These are phyloP conservation scores for Zingel zingel DNA, from an alignment of 2,113 vertebrate species.

Conservation along the genomic window DNA sequence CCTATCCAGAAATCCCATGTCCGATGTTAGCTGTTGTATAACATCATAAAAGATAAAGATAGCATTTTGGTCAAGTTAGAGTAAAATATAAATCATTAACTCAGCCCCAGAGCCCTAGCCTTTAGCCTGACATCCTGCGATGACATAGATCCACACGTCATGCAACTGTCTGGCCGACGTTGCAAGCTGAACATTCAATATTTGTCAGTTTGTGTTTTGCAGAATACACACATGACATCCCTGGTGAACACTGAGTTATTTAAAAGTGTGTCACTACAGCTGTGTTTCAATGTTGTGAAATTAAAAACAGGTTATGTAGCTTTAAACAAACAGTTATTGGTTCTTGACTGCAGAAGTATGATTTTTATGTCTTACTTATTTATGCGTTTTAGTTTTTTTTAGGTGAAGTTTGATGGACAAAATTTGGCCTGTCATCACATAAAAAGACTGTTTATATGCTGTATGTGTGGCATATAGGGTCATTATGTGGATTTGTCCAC, in stretches of 20 bases:
- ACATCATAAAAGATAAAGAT: not conserved
- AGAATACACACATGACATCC: not conserved
- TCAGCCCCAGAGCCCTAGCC: conserved; percentile 22
- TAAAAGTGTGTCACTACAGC: not conserved
- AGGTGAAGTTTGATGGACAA: too few relatives aligned
- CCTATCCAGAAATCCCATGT: not conserved
- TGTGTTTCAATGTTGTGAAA: not conserved
- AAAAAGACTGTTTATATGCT: too few relatives aligned
- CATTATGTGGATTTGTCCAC: too few relatives aligned
- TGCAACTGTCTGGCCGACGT: not conserved
- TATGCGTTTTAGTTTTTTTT: too few relatives aligned
- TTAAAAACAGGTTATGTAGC: not conserved
- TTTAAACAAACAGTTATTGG: not conserved
- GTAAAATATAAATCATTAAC: conserved; percentile 50
- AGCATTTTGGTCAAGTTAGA: not conserved
- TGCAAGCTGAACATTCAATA: conserved; percentile 67
- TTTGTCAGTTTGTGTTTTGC: conserved; percentile 52
- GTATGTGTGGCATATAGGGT: too few relatives aligned
- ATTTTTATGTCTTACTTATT: too few relatives aligned
- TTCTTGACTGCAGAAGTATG: too few relatives aligned
- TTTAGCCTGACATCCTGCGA: conserved; percentile 29
- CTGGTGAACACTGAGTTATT: not conserved
- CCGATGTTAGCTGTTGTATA: not conserved
- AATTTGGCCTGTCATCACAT: too few relatives aligned
- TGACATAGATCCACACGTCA: conserved; percentile 57